These are phyloP conservation scores for Chironomus tentans DNA, from an alignment of 2,888 invertebrate genomes.

Conservation along the genomic window DNA sequence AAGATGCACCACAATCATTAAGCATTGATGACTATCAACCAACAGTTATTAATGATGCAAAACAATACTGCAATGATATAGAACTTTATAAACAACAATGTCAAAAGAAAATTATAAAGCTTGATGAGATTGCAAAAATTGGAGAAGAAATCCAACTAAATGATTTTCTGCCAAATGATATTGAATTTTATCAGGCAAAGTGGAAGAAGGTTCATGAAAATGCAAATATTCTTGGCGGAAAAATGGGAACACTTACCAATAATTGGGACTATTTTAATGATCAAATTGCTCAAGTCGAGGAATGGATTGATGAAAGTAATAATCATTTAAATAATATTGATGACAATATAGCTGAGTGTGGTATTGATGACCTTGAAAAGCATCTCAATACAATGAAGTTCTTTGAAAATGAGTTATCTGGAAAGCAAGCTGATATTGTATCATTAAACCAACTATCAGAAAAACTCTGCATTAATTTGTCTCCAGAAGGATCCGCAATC, in stretches of 20 bases:
- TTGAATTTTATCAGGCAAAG: slow-evolving; percentile 71
- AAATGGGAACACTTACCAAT: slow-evolving; percentile 65
- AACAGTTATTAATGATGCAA: slow-evolving; percentile 68
- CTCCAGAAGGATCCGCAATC: slow-evolving; percentile 64
- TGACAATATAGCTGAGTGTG: slow-evolving; percentile 56
- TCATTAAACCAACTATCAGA: slow-evolving; percentile 71
- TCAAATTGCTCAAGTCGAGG: slow-evolving; percentile 64
- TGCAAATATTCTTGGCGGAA: slow-evolving; percentile 67
- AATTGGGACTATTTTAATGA: slow-evolving; percentile 77
- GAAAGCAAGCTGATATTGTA: slow-evolving; percentile 75
- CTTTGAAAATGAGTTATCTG: slow-evolving; percentile 74
- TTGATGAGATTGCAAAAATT: slow-evolving; percentile 63
- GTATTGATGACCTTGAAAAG: slow-evolving; percentile 65
- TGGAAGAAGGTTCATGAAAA: slow-evolving; percentile 79
- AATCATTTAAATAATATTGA: slow-evolving; percentile 51
- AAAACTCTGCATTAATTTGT: slow-evolving; percentile 64
- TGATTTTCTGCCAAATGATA: slow-evolving; percentile 71
- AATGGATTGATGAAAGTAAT: slow-evolving; percentile 65
- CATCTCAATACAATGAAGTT: slow-evolving; percentile 68
- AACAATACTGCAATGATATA: slow-evolving; percentile 61
- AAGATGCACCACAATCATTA: slow-evolving; percentile 43
- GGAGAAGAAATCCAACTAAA: slow-evolving; percentile 67
- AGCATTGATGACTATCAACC: slow-evolving; percentile 45
- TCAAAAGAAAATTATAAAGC: slow-evolving; percentile 61
- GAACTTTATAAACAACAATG: slow-evolving; percentile 67